These are phyloP conservation scores for Thelaira solivaga DNA, from an alignment of 2,888 invertebrate species.

Conservation along the genomic window DNA sequence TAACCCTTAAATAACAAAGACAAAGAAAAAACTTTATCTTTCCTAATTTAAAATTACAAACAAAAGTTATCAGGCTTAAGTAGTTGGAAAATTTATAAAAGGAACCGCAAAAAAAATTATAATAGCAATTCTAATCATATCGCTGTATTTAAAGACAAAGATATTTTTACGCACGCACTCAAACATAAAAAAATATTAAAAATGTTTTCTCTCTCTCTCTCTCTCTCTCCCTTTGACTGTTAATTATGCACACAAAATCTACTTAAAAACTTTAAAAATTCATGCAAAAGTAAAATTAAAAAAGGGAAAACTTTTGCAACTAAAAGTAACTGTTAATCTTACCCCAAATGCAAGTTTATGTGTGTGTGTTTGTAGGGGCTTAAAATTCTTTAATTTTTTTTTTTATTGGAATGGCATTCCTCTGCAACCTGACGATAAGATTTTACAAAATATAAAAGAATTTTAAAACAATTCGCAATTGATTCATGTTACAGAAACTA, in stretches of 20 bases:
- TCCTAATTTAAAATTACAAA: conserved; percentile 32
- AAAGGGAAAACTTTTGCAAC: background rate
- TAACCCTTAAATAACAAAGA: background rate
- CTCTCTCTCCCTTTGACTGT: no score
- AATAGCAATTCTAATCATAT: background rate
- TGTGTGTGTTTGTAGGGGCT: background rate
- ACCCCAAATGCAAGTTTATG: background rate
- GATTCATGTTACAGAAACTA: no score
- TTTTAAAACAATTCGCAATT: no score
- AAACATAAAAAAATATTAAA: background rate
- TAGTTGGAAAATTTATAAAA: background rate
- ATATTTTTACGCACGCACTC: background rate
- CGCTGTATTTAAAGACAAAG: background rate
- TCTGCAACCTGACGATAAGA: no score
- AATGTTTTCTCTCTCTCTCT: no score
- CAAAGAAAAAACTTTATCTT: conserved; percentile 30
- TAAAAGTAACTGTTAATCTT: conserved; percentile 45
- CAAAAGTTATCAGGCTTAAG: conserved; percentile 28
- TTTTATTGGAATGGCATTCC: background rate
- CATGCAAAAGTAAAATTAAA: background rate
- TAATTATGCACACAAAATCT: conserved; percentile 56
- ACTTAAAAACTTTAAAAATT: conserved; percentile 54
- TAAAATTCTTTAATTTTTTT: background rate
- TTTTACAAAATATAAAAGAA: no score
- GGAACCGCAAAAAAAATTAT: background rate